A percentile compares a stretch with the other conserved stretches of the same genome.
Conservation (phyloP, 2,797 vertebrate species). For the Cryptoblepharus egeriae region DNA sequence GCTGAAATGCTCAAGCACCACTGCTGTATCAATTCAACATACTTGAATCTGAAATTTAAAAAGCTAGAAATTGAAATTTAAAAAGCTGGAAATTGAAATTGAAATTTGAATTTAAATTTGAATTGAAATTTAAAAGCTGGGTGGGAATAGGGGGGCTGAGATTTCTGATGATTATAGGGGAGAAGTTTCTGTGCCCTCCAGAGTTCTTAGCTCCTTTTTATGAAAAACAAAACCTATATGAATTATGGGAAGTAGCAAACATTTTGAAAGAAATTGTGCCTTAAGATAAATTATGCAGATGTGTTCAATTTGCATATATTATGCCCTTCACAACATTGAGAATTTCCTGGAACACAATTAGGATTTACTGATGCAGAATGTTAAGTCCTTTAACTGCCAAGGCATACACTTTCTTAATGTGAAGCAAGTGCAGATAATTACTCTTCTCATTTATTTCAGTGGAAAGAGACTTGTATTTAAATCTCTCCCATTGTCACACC, state of each 20-base stretch:
- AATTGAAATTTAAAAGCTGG: not conserved
- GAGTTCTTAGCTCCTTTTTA: not conserved
- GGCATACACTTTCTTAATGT: too few relatives aligned
- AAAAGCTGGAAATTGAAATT: too few relatives aligned
- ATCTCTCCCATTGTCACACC: not conserved
- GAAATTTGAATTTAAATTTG: too few relatives aligned
- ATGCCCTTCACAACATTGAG: not conserved
- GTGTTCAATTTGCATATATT: not conserved
- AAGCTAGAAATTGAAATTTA: not conserved
- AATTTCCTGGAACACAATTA: not conserved
- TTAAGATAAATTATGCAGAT: not conserved
- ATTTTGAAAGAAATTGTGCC: not conserved
- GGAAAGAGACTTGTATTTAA: not conserved
- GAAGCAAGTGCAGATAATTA: not conserved
- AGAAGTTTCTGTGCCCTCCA: not conserved
- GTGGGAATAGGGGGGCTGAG: not conserved
- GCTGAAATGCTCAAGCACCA: too few relatives aligned
- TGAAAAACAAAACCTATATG: not conserved
- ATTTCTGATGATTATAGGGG: not conserved
- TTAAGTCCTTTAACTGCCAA: not conserved
- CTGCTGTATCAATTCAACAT: not conserved
- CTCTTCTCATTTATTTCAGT: not conserved
- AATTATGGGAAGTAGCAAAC: not conserved
- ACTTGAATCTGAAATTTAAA: not conserved
- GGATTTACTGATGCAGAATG: not conserved